Conservation (phyloP, 2,888 invertebrate genomes). For the Polydrusus cervinus region DNA sequence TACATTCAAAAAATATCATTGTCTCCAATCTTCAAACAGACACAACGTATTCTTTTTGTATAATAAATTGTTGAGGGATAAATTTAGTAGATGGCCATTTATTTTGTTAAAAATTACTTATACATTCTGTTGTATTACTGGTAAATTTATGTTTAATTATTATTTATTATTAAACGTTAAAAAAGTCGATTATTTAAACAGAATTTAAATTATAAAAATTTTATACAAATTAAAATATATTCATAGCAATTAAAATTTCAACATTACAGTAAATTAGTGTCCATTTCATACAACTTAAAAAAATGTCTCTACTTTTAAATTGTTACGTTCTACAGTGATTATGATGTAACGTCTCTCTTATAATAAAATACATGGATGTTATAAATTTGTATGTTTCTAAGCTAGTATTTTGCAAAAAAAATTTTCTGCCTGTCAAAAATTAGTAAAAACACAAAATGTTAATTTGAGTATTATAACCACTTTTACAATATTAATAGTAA, state of each 20-base stretch:
- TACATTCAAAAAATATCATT: no score
- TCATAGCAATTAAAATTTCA: not conserved
- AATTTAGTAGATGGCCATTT: not conserved
- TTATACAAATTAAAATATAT: not conserved
- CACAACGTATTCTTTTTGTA: not conserved
- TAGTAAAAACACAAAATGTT: not conserved
- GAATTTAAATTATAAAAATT: not conserved
- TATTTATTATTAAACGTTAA: not conserved
- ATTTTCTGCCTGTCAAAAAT: no score
- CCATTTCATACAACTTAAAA: not conserved
- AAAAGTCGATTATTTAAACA: not conserved
- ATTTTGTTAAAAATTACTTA: constrained; percentile 1
- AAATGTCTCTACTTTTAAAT: not conserved
- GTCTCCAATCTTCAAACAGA: no score
- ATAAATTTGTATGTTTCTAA: constrained; percentile 1
- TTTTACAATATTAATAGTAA: no score
- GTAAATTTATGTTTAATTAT: no score
- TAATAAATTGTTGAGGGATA: not conserved
- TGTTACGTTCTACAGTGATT: constrained; percentile 17
- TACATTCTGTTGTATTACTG: no score
- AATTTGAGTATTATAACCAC: no score
- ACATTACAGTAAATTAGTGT: constrained; percentile 2
- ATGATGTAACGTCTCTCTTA: not conserved
- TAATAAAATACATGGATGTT: constrained; percentile 9
- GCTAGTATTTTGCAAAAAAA: not conserved